Base-by-base conservation (phyloP, 2,797 vertebrate genomes). In the Sebastes itinus region DNA sequence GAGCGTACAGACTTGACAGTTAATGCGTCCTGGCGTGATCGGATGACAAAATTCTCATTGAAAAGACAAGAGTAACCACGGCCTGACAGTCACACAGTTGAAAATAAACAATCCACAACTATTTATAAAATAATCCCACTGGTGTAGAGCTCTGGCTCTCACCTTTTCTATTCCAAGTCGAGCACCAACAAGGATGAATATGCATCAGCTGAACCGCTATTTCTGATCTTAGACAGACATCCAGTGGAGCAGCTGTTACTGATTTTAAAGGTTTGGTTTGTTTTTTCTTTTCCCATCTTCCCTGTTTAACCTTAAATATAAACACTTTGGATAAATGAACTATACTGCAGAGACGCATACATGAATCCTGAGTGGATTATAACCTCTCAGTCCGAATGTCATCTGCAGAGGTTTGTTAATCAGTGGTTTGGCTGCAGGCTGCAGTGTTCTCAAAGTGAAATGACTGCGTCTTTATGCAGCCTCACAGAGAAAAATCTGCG, bases 401-500 rank as follows among this genome's bases (percentile, higher is more conserved):
- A 38, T 80, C 59, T 78, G 68, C 69, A 69, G 63, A 18, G 68
- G 22, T 69, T 65, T 69, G 22, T 70, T 55, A 63, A 72, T 77
- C 22, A 68, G 59, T 6, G 18, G 16, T 75, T 33, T 71, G 49
- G 11, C 66, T 71, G 28, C 61, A 63, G 66, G 4, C 55, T 77
- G 4, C 68, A 2, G 20, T 23, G 4, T 58, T 56, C 30, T 62
- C 38, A 4, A 12, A 14, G 5, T 55, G 27, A 75, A 77, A 81
- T 59, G 9, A 64, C 49, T 60, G 8, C 71, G 68, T 69, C 81
- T 82, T 69, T 32, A 96, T 94, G 92, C 94, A 81, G 80, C 65
- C 35, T 92, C 95, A 92, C 95, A 72, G 72, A 91, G 78, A 12
- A 61, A 73, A 68, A 22, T 30, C 80, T 91, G 75, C 7, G 91